These are phyloP conservation scores for Drosophila pectinifera DNA, from an alignment of 1,140 invertebrate genomes.

Conservation along the genomic window DNA sequence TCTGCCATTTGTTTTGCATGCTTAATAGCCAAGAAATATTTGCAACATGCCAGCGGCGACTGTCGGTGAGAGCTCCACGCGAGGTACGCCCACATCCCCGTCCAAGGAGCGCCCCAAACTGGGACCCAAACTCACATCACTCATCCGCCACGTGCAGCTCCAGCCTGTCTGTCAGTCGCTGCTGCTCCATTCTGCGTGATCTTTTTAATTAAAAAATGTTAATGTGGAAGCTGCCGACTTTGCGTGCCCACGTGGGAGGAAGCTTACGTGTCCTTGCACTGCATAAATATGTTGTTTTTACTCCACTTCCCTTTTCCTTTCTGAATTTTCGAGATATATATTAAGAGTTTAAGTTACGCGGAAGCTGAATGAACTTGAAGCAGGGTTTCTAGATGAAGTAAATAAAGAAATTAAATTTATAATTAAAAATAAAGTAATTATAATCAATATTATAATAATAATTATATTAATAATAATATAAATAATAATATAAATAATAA, in stretches of 20 bases:
- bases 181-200: constrained; percentile 21
- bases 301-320: neutral
- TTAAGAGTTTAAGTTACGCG: neutral
- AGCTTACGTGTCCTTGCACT: constrained; percentile 38
- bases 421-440: no score
- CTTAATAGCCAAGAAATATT: constrained; percentile 44
- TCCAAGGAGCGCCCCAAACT: constrained; percentile 8
- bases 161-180: constrained; percentile 14
- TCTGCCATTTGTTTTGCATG: constrained; percentile 52
- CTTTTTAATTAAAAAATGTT: constrained; percentile 81
- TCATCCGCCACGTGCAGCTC: constrained; percentile 69
- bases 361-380: no score
- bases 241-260: constrained; percentile 8
- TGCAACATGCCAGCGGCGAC: constrained; percentile 20
- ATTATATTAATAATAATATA: no score
- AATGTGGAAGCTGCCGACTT: constrained; percentile 47
- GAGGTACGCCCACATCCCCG: constrained; percentile 35
- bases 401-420: neutral
- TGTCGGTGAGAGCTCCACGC: constrained; percentile 3
- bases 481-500: no score
- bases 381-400: no score
- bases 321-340: neutral
- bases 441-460: no score
- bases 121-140: constrained; percentile 54
- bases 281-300: constrained; percentile 13